phyloP scores from a whole-genome alignment of 1,140 invertebrate species.

The Drosophila orena region DNA sequence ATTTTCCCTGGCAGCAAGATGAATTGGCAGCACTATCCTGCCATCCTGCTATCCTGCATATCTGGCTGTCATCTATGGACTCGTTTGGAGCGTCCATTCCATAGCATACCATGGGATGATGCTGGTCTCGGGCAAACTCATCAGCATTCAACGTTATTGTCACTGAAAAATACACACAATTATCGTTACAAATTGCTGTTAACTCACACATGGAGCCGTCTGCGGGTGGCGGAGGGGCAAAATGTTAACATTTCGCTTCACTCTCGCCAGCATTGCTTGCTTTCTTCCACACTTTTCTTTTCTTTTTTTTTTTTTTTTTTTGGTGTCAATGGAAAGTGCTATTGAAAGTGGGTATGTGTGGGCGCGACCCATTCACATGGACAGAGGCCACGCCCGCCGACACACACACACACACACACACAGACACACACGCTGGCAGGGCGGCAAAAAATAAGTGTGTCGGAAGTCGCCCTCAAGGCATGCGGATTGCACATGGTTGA shows the following conservation, averaged over 20 bases:
- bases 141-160: conserved; percentile 78
- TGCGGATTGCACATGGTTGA: conserved; percentile 69
- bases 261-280: conserved; percentile 19
- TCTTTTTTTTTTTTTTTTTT: conserved; percentile 25
- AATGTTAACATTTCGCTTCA: conserved; percentile 59
- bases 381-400: conserved; percentile 12
- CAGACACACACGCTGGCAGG: not conserved
- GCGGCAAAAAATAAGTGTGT: conserved; percentile 65
- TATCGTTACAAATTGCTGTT: conserved; percentile 79
- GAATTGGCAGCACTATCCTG: conserved; percentile 18
- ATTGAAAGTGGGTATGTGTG: conserved; percentile 61
- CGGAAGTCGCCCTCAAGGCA: conserved; percentile 69
- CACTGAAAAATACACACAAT: conserved; percentile 79
- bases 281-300: conserved; percentile 12
- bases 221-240: conserved; percentile 9
- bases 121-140: conserved; percentile 64
- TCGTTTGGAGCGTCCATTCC: conserved; percentile 44
- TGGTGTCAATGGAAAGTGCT: conserved; percentile 74
- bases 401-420: conserved; percentile 6
- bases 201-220: conserved; percentile 57
- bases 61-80: conserved; percentile 44
- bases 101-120: conserved; percentile 23
- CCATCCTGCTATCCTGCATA: conserved; percentile 13
- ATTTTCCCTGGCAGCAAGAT: not conserved
- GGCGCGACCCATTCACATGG: conserved; percentile 52